Conservation (phyloP, 2,113 vertebrate species). For the Lycaon pictus region DNA sequence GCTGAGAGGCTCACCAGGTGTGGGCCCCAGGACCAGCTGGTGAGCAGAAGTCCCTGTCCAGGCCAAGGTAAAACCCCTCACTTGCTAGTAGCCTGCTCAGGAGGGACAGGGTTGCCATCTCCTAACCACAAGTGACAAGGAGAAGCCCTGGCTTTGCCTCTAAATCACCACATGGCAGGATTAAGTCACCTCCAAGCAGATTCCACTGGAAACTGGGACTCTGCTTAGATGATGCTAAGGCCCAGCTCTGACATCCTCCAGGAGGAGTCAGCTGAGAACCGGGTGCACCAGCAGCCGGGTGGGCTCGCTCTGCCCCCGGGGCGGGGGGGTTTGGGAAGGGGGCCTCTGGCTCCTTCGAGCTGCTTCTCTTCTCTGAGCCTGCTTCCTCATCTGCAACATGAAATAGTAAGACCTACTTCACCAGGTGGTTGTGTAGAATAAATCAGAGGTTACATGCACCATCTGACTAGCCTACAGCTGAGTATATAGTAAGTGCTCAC, state of each 20-base stretch:
- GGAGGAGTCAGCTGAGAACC: not conserved
- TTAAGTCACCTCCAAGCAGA: not conserved
- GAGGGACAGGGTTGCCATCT: not conserved
- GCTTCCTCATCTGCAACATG: constrained; percentile 5
- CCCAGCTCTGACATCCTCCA: not conserved
- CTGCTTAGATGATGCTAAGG: not conserved
- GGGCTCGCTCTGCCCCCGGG: not conserved
- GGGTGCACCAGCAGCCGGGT: not conserved
- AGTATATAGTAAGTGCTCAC: not conserved
- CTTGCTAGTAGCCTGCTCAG: too few relatives aligned
- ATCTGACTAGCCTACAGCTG: not conserved
- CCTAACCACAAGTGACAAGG: not conserved
- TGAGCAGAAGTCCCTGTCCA: not conserved
- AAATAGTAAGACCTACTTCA: not conserved
- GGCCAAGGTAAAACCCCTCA: not conserved
- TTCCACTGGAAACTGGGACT: not conserved
- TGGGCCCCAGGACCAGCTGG: not conserved
- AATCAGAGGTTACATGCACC: not conserved
- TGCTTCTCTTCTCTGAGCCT: not conserved
- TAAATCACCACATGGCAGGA: not conserved
- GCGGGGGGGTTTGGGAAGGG: not conserved
- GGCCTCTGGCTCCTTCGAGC: not conserved
- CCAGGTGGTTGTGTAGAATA: not conserved
- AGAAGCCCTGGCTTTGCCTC: not conserved
- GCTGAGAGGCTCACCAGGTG: rapidly evolving